Conservation (phyloP, 2,888 invertebrate species). For the Xylota sylvarum region DNA sequence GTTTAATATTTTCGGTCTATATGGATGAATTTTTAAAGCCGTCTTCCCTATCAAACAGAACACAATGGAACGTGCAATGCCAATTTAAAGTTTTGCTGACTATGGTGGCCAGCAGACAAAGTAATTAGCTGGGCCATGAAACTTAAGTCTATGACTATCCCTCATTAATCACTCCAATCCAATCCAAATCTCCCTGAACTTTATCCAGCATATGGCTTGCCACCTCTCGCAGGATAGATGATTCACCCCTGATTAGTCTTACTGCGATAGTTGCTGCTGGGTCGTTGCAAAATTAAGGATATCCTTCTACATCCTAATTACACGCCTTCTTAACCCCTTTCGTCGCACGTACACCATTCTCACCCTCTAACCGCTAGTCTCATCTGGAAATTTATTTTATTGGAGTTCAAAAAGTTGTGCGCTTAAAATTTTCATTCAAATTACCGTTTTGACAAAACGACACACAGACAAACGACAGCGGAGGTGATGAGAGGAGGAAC, state of each 20-base stretch:
- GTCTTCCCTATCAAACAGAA: too few relatives aligned
- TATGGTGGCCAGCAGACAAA: constrained; percentile 50
- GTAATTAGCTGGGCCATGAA: constrained; percentile 68
- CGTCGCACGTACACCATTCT: constrained; percentile 10
- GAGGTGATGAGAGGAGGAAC: constrained; percentile 4
- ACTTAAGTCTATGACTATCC: constrained; percentile 43
- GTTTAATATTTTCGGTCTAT: too few relatives aligned
- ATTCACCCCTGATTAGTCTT: constrained; percentile 60
- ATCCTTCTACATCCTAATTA: constrained; percentile 71
- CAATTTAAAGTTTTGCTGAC: constrained; percentile 70
- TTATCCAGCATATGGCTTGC: constrained; percentile 63
- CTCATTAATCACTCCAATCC: constrained; percentile 66
- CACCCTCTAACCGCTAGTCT: constrained; percentile 24
- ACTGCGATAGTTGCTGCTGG: constrained; percentile 18
- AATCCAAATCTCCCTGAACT: constrained; percentile 57
- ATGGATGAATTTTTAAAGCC: too few relatives aligned
- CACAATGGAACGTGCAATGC: constrained; percentile 14
- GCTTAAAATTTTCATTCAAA: constrained; percentile 72
- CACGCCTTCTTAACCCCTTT: constrained; percentile 60
- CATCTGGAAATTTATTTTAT: constrained; percentile 69
- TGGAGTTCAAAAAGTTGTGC: constrained; percentile 61
- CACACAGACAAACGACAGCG: neutral
- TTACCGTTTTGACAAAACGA: constrained; percentile 62
- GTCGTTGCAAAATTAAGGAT: constrained; percentile 51
- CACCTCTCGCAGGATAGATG: constrained; percentile 9